phyloP scores from a whole-genome alignment of 2,888 invertebrate species.

The Odontocerum albicorne region DNA sequence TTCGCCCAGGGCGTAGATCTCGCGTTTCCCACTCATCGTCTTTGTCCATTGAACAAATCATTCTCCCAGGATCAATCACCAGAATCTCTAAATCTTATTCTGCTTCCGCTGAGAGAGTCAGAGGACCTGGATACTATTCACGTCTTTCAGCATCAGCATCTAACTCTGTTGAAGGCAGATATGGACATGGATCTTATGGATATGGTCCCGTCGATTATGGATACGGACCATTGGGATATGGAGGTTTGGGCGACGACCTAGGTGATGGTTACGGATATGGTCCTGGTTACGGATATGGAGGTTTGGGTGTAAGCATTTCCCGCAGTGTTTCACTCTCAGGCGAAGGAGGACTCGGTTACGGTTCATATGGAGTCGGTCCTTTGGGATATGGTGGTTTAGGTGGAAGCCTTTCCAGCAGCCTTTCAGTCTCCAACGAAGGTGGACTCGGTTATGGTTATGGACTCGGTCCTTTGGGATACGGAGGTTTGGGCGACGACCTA shows the following conservation, averaged over 20 bases:
- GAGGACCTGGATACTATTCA: constrained; percentile 5
- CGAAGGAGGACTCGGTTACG: background rate
- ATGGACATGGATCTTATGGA: background rate
- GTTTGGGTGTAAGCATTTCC: too few species aligned
- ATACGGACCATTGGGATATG: background rate
- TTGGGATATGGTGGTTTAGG: too few species aligned
- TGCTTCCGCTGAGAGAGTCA: constrained; percentile 1
- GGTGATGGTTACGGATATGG: too few species aligned
- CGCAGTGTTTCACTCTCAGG: background rate
- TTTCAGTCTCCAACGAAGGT: background rate
- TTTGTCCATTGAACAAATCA: constrained; percentile 10
- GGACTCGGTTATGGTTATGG: background rate
- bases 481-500: too few species aligned
- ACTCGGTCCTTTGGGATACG: too few species aligned
- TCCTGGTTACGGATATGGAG: too few species aligned
- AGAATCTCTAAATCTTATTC: background rate
- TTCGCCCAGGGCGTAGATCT: constrained; percentile 7
- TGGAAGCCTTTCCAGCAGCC: too few species aligned
- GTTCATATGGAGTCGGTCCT: too few species aligned
- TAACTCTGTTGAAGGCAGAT: constrained; percentile 11
- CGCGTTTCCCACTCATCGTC: constrained; percentile 1
- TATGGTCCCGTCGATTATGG: background rate
- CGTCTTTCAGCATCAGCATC: constrained; percentile 2
- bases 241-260: background rate
- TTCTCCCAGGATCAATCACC: constrained; percentile 9